Percentiles rank a stretch among this genome's conserved stretches.
Conservation (phyloP, 1,140 invertebrate species). For the Chironomus striatipennis region DNA sequence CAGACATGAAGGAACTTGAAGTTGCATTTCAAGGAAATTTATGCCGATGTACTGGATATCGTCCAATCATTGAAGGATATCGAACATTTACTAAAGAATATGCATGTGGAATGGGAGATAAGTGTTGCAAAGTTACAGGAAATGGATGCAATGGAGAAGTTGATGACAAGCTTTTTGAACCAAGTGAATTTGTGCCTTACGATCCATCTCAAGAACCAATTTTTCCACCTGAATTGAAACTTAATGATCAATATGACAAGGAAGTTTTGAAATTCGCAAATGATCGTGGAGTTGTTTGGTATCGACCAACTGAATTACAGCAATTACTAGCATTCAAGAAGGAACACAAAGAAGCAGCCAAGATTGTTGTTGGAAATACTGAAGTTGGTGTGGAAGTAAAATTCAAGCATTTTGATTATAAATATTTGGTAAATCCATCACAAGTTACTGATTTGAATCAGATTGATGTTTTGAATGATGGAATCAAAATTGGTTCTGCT, state of each 20-base stretch:
- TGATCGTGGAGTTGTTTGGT: slow-evolving; percentile 61
- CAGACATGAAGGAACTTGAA: slow-evolving; percentile 65
- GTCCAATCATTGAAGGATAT: slow-evolving; percentile 82
- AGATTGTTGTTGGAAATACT: slow-evolving; percentile 91
- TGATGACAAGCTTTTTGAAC: slow-evolving; percentile 47
- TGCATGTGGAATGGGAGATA: slow-evolving; percentile 51
- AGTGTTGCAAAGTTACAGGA: slow-evolving; percentile 46
- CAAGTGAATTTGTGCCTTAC: slow-evolving; percentile 64
- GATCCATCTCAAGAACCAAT: slow-evolving; percentile 85
- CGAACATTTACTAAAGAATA: slow-evolving; percentile 75
- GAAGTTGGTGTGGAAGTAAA: slow-evolving; percentile 91
- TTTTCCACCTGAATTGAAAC: slow-evolving; percentile 83
- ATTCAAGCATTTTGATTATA: slow-evolving; percentile 77
- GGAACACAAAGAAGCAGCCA: slow-evolving; percentile 63
- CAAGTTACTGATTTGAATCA: slow-evolving; percentile 59
- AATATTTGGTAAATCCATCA: slow-evolving; percentile 68
- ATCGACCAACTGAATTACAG: slow-evolving; percentile 60
- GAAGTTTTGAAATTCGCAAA: slow-evolving; percentile 60
- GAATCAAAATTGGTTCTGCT: slow-evolving; percentile 66
- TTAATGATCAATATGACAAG: slow-evolving; percentile 52
- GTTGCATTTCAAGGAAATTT: slow-evolving; percentile 82
- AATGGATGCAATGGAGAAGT: slow-evolving; percentile 38
- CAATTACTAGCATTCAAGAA: slow-evolving; percentile 67
- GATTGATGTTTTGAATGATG: slow-evolving; percentile 46
- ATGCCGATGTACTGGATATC: slow-evolving; percentile 84